Evolutionary conservation across 2,888 invertebrate species (phyloP).

Genomic region (Antheraea assamensis): DNA sequence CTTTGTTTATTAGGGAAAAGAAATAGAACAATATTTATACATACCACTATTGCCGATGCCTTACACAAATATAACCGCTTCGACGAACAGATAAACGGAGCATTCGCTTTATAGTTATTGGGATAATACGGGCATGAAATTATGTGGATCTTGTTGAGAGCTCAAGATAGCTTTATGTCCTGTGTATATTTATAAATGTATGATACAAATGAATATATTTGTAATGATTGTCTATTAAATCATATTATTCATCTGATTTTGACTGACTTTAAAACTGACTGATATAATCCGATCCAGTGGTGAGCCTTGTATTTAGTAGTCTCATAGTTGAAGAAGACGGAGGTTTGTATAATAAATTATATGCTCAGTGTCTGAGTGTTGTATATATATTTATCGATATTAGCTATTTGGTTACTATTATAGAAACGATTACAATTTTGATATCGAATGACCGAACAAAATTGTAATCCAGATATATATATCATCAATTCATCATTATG

Average conservation of each 20-base stretch:
- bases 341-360: not conserved
- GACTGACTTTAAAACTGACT: not conserved
- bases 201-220: not conserved
- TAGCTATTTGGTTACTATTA: too few relatives aligned
- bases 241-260: not conserved
- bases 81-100: conserved; percentile 8
- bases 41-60: not conserved
- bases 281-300: not conserved
- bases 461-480: too few relatives aligned
- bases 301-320: too few relatives aligned
- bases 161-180: not conserved
- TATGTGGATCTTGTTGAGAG: not conserved
- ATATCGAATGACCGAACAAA: too few relatives aligned
- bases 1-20: not conserved
- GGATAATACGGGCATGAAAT: conserved; percentile 8
- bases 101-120: conserved; percentile 17
- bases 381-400: not conserved
- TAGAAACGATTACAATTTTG: too few relatives aligned
- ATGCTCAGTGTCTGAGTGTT: not conserved
- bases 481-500: too few relatives aligned
- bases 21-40: not conserved
- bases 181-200: not conserved
- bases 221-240: not conserved
- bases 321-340: too few relatives aligned
- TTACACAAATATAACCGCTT: conserved; percentile 5